Evolutionary conservation across 2,888 invertebrate genomes (phyloP).

Genomic region (Drosophila anomalata): DNA sequence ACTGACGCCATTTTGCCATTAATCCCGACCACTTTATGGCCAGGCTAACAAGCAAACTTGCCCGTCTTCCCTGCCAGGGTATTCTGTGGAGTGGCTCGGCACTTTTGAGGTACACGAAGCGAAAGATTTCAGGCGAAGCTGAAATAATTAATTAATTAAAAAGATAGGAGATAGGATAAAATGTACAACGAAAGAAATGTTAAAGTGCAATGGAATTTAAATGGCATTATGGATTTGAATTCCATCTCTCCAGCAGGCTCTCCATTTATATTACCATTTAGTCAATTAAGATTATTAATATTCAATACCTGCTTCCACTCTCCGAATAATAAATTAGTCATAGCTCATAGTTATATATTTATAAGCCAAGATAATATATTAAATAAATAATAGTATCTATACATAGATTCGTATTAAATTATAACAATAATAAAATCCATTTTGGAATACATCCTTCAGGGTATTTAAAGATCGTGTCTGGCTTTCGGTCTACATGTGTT

Average conservation of each 20-base stretch:
- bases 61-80: conserved; percentile 5
- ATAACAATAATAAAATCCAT: neutral
- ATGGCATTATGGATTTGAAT: no score
- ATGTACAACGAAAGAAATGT: neutral
- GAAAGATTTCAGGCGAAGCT: neutral
- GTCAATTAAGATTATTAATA: neutral
- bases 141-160: conserved; percentile 4
- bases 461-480: conserved; percentile 15
- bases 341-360: no score
- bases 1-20: conserved; percentile 79
- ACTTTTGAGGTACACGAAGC: neutral
- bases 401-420: no score
- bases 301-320: neutral
- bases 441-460: conserved; percentile 5
- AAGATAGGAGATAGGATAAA: neutral
- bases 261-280: no score
- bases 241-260: no score
- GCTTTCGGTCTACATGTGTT: conserved; percentile 13
- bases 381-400: no score
- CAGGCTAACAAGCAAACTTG: conserved; percentile 59
- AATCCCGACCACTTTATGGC: conserved; percentile 77
- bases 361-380: no score
- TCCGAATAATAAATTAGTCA: no score
- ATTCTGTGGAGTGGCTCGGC: neutral
- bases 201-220: neutral